phyloP scores from a whole-genome alignment of 2,888 invertebrate species.

The Calliphora vomitoria region DNA sequence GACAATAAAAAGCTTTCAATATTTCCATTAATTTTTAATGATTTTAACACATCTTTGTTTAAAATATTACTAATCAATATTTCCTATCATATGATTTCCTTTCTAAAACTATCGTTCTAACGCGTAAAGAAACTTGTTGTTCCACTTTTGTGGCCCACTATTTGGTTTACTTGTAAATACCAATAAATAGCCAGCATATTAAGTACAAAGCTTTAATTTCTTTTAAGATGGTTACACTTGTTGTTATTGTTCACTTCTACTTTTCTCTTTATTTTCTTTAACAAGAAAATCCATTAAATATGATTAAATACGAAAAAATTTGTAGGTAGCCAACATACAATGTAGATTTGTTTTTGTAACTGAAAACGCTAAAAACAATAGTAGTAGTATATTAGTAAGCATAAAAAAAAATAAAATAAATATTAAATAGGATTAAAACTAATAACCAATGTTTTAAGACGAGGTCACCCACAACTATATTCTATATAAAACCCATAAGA shows the following conservation, averaged over 20 bases:
- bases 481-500: slow-evolving; percentile 46
- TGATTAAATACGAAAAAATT: slow-evolving; percentile 60
- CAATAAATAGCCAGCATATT: slow-evolving; percentile 59
- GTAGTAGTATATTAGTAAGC: slow-evolving; percentile 31
- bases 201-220: slow-evolving; percentile 70
- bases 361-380: not conserved
- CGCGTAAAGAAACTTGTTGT: not conserved
- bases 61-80: no score
- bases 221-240: slow-evolving; percentile 39
- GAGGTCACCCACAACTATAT: slow-evolving; percentile 62
- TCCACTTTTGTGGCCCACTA: slow-evolving; percentile 53
- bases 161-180: slow-evolving; percentile 35
- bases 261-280: slow-evolving; percentile 36
- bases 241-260: not conserved
- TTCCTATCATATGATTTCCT: no score
- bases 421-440: slow-evolving; percentile 72
- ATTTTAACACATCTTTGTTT: no score
- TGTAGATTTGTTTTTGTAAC: slow-evolving; percentile 20
- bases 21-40: no score
- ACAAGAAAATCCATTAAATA: slow-evolving; percentile 73
- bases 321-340: slow-evolving; percentile 5
- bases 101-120: no score
- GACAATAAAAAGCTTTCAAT: no score
- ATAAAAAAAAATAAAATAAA: slow-evolving; percentile 43
- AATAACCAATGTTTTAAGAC: slow-evolving; percentile 71